Evolutionary conservation across 2,113 vertebrate genomes (phyloP).

Genomic region (Tragelaphus imberbis): DNA sequence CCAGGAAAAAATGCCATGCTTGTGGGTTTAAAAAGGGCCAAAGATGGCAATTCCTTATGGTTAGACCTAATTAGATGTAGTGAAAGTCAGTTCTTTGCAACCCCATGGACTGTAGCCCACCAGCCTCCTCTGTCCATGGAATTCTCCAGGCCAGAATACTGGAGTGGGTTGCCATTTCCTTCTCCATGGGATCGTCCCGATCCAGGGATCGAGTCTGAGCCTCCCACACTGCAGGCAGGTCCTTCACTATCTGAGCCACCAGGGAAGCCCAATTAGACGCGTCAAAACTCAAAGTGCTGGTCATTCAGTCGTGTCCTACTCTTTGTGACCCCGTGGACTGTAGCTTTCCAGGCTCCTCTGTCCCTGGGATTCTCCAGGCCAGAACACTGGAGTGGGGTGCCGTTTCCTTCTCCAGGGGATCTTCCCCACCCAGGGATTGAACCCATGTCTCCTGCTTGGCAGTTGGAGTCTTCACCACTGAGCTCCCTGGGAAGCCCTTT

Average conservation of each 20-base stretch:
- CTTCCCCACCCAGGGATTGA: not conserved
- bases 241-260: not conserved
- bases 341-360: not conserved
- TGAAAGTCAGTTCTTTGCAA: not conserved
- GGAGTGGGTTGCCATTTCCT: not conserved
- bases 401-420: not conserved
- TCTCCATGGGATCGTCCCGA: not conserved
- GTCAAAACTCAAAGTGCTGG: too few species aligned
- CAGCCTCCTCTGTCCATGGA: not conserved
- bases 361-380: not conserved
- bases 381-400: not conserved
- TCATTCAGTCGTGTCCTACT: rapidly evolving
- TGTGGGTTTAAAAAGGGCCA: not conserved
- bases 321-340: not conserved
- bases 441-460: not conserved
- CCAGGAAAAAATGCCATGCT: rapidly evolving
- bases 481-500: not conserved
- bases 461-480: not conserved
- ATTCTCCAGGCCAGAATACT: not conserved
- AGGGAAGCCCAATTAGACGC: not conserved
- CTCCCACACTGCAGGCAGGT: not conserved
- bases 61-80: not conserved
- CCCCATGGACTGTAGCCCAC: not conserved
- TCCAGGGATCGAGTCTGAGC: not conserved
- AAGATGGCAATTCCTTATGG: rapidly evolving